Evolutionary conservation across 1,140 invertebrate genomes (phyloP).

Genomic region (Meloidogyne chitwoodi): DNA sequence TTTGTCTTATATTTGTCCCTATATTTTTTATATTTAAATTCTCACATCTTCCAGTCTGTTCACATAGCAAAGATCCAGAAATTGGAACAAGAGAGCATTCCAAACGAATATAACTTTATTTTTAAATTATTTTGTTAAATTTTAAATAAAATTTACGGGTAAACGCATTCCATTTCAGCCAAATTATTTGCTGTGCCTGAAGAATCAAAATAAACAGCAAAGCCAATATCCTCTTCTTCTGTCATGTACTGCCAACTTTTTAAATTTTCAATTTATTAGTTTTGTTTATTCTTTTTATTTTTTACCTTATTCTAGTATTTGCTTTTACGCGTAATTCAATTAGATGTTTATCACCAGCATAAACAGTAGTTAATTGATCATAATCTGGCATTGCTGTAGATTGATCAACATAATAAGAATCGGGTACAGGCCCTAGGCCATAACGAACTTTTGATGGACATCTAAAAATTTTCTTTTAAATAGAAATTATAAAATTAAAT

Average conservation of each 20-base stretch:
- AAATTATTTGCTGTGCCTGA: constrained; percentile 48
- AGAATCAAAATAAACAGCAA: constrained; percentile 54
- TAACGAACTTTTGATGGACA: constrained; percentile 55
- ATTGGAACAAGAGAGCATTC: constrained; percentile 58
- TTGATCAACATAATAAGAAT: constrained; percentile 53
- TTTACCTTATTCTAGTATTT: constrained; percentile 50
- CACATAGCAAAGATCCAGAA: constrained; percentile 49
- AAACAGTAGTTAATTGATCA: constrained; percentile 59
- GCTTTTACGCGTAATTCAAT: constrained; percentile 56
- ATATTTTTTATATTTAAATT: constrained; percentile 4
- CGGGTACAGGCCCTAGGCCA: constrained; percentile 57
- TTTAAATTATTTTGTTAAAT: neutral
- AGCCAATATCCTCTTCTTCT: constrained; percentile 58
- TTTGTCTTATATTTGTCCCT: neutral
- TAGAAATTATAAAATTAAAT: neutral
- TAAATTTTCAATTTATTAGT: neutral
- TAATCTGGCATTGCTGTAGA: constrained; percentile 53
- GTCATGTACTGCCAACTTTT: constrained; percentile 59
- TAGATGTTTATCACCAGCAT: constrained; percentile 58
- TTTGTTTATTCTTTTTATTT: neutral
- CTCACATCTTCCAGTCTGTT: constrained; percentile 54
- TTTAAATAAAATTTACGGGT: constrained; percentile 27
- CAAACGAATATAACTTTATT: constrained; percentile 50
- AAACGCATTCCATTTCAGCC: constrained; percentile 59
- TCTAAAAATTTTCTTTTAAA: constrained; percentile 15